Evolutionary conservation across 2,113 vertebrate genomes (phyloP).

Genomic region (Poecilia latipinna): DNA sequence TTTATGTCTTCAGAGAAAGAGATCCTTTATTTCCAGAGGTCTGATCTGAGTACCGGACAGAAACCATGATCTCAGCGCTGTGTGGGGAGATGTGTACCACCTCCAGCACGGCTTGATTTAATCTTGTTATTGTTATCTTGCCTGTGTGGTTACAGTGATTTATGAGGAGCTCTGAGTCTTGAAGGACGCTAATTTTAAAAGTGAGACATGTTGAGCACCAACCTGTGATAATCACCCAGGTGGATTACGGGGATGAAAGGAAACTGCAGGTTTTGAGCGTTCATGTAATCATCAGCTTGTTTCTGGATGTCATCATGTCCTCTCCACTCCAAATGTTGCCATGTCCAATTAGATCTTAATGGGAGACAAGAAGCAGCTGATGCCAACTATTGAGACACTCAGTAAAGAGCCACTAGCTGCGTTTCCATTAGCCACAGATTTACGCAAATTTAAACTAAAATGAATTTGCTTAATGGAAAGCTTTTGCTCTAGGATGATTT

Average conservation of each 20-base stretch:
- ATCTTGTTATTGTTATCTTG: slow-evolving; percentile 49
- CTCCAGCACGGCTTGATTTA: slow-evolving; percentile 58
- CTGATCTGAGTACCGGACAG: slow-evolving; percentile 28
- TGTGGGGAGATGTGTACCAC: slow-evolving; percentile 63
- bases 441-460: too few species aligned
- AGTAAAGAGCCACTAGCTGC: too few species aligned
- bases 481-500: too few species aligned
- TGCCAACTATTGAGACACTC: not conserved
- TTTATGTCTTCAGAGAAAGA: slow-evolving; percentile 44
- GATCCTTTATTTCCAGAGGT: slow-evolving; percentile 56
- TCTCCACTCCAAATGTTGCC: too few species aligned
- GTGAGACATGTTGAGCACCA: not conserved
- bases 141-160: slow-evolving; percentile 41
- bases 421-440: too few species aligned
- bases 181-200: not conserved
- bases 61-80: slow-evolving; percentile 65
- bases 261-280: too few species aligned
- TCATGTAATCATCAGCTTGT: not conserved
- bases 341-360: not conserved
- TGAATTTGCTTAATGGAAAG: too few species aligned
- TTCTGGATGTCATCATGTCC: not conserved
- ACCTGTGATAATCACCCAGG: not conserved
- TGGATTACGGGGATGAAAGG: not conserved
- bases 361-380: not conserved
- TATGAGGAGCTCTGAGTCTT: slow-evolving; percentile 37